Evolutionary conservation across 2,888 invertebrate genomes (phyloP), one percentile per base, ranked within the genome.

Genomic region (Lasioglossum lativentre): DNA sequence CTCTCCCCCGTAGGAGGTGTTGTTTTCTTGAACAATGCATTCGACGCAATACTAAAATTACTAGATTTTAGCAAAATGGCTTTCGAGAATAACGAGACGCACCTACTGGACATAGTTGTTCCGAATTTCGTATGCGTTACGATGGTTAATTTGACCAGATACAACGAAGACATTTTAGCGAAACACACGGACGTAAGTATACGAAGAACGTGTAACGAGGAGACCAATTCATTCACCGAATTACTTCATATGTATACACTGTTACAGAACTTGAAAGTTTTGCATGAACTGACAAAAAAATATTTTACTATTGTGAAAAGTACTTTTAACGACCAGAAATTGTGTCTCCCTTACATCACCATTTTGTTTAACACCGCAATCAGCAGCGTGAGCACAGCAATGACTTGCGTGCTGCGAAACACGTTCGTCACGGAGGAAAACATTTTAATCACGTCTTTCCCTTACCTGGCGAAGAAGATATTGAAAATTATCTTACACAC

Each of bases 291-390:
- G 66, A 78, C 91, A 4, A 78, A 84, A 56, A 89, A 89, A 34
- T 89, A 89, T 78, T 91, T 90, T 68, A 23, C 75, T 2, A 40
- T 78, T 12, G 38, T 86, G 27, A 83, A 90, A 14, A 38, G 38
- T 75, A 81, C 80, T 23, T 80, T 40, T 45, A 72, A 82, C 30
- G 12, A 83, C 38, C 52, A 47, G 27, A 63, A 27, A 40, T 75
- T 85, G 73, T 83, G 80, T 78, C 63, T 76, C 2, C 68, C 78
- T 12, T 91, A 88, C 52, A 89, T 90, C 87, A 86, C 87, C 66
- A 83, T 90, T 19, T 75, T 90, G 75, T 85, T 92, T 30, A 90
- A 92, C 45, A 82, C 90, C 6, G 90, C 88, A 12, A 86, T 92
- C 10, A 86, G 85, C 40, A 86, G 84, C 71, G 80, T 91, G 73